These are phyloP conservation scores for Tenthredo livida DNA, from an alignment of 2,888 invertebrate species.

Conservation along the genomic window DNA sequence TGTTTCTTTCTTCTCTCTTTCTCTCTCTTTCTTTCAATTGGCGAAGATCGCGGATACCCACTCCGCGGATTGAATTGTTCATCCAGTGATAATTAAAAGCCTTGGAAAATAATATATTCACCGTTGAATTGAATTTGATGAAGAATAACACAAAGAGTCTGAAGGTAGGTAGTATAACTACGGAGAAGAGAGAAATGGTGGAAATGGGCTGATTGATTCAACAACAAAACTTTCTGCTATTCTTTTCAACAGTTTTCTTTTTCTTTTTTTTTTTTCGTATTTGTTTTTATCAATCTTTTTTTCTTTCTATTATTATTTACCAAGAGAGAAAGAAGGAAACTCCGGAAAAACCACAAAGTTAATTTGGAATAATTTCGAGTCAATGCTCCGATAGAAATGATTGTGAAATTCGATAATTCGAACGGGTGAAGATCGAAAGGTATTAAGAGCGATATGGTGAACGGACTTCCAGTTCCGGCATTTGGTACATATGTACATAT, in stretches of 20 bases:
- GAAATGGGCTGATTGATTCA: conserved; percentile 8
- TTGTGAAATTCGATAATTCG: too few species aligned
- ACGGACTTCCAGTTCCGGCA: background rate
- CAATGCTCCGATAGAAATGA: background rate
- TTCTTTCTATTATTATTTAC: background rate
- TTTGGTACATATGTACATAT: background rate
- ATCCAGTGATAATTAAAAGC: background rate
- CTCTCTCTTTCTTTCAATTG: background rate
- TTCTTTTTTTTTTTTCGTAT: too few species aligned
- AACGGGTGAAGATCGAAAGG: too few species aligned
- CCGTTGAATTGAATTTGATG: background rate
- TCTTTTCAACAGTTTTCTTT: background rate
- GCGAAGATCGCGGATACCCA: too few species aligned
- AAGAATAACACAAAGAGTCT: background rate
- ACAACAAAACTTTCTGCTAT: background rate
- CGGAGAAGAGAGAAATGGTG: background rate
- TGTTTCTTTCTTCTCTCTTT: background rate
- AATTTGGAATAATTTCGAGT: background rate
- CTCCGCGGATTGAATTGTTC: background rate
- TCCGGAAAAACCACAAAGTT: background rate
- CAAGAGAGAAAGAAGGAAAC: background rate
- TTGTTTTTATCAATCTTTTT: too few species aligned
- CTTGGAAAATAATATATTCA: background rate
- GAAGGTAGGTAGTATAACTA: background rate
- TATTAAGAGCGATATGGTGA: background rate